Percentiles rank a stretch among this genome's conserved stretches.
These are phyloP conservation scores for Caerostris extrusa DNA, from an alignment of 1,140 invertebrate species.

Conservation along the genomic window DNA sequence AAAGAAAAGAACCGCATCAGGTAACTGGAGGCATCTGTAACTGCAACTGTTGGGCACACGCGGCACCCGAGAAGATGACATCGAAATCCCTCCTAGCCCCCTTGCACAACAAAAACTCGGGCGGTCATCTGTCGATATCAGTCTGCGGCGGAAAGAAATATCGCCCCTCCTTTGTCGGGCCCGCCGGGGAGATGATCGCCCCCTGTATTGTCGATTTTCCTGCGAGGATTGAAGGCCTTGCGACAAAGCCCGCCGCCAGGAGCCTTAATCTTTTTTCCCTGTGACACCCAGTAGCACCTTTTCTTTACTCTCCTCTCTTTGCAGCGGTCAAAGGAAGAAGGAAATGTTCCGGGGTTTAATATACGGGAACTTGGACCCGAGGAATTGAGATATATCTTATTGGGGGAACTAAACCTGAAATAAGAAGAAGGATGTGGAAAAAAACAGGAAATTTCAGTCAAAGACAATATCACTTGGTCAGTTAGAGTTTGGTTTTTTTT, in stretches of 20 bases:
- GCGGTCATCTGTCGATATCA: background rate
- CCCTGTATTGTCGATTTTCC: too few relatives aligned
- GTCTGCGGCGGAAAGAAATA: background rate
- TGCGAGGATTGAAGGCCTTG: background rate
- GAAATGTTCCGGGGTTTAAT: background rate
- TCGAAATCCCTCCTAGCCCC: background rate
- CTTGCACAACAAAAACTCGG: background rate
- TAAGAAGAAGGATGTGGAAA: background rate
- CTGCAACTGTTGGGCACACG: background rate
- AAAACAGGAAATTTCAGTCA: background rate
- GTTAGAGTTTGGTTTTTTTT: too few relatives aligned
- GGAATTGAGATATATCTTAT: background rate
- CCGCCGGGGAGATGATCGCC: background rate
- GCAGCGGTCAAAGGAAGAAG: background rate
- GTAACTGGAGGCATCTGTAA: background rate
- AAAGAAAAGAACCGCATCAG: background rate
- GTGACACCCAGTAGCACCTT: conserved; percentile 4
- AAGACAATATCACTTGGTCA: too few relatives aligned
- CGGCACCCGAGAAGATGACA: background rate
- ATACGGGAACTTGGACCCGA: background rate
- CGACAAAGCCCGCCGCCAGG: background rate
- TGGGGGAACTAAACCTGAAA: background rate
- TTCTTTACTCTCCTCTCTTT: background rate
- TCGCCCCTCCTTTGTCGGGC: background rate
- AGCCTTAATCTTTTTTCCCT: background rate